Base-by-base conservation (phyloP, 2,888 invertebrate species). In the Ochropleura plecta region DNA sequence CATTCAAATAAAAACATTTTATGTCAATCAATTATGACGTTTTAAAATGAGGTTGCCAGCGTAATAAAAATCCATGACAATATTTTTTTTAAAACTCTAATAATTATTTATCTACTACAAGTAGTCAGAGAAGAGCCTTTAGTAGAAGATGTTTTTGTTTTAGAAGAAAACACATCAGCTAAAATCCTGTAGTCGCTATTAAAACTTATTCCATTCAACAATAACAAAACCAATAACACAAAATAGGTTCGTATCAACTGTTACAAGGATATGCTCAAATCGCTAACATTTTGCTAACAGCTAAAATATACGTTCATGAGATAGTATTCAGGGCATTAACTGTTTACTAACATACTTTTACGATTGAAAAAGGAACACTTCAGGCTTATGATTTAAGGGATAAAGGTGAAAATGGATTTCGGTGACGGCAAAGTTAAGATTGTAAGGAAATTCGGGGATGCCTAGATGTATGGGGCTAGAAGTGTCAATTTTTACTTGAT, bases 201-300 rank as follows among this genome's bases (percentile, higher is more conserved):
- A 51, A 80, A 76, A 71, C 64, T 68, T 64, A 59, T 51, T 59
- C 64, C 48, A 66, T 72, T 73, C 48, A 46, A 69, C 67, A 67
- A 60, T 77, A 73, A 68, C 46, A 71, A 71, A 85, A 76, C 73
- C 77, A 76, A 84, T 78, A 78, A 78, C 51, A 81, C 64, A 82
- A 63, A 82, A 82, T 73, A 65, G 49, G 20, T 66, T 69, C 60
- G 18, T 64, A 73, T 73, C 83, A 68, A 82, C 57, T 60, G 62
- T 70, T 66, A 78, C 75, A 68, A 53, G 67, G 64, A 75, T 76
- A 85, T 85, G 44, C 57, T 72, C 74, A 78, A 88, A 86, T 79
- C 77, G 81, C 72, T 84, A 79, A 76, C 84, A 88, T 86, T 83
- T 86, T 81, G 84, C 88, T 88, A 86, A 86, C 86, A 81, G 79